These are phyloP conservation scores for Plectropomus leopardus DNA, from an alignment of 2,113 vertebrate genomes.

Conservation along the genomic window DNA sequence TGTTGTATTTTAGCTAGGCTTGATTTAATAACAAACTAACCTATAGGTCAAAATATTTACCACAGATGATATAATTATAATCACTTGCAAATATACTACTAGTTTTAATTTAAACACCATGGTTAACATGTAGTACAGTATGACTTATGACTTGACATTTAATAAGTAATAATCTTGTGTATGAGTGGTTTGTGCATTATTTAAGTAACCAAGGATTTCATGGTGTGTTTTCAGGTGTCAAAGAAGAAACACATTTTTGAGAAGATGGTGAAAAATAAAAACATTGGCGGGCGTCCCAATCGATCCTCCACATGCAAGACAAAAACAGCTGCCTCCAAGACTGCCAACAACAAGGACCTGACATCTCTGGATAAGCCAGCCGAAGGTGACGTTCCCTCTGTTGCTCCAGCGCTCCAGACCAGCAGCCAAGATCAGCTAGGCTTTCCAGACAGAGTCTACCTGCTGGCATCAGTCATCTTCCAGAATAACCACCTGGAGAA, in stretches of 20 bases:
- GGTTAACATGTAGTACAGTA: too few relatives aligned
- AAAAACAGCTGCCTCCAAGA: constrained; percentile 38
- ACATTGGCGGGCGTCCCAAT: neutral
- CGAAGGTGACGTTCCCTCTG: neutral
- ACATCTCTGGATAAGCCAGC: constrained; percentile 28
- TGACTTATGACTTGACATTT: too few relatives aligned
- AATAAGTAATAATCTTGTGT: too few relatives aligned
- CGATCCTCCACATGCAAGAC: constrained; percentile 30
- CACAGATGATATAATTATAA: too few relatives aligned
- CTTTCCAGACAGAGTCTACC: constrained; percentile 86
- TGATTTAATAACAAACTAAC: neutral
- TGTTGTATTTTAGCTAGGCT: neutral
- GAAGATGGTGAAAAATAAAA: constrained; percentile 66
- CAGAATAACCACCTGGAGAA: constrained; percentile 86
- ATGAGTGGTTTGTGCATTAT: neutral
- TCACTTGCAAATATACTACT: too few relatives aligned
- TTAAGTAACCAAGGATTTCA: neutral
- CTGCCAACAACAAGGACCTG: constrained; percentile 28
- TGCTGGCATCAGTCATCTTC: constrained; percentile 90
- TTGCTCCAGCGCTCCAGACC: constrained; percentile 22
- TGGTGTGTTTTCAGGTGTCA: constrained; percentile 42
- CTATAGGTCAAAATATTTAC: neutral
- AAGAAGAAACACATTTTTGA: constrained; percentile 5
- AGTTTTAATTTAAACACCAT: too few relatives aligned
- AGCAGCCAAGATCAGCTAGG: constrained; percentile 65